A percentile compares a stretch with the other conserved stretches of the same genome.
These are phyloP conservation scores for Falco columbarius DNA, from an alignment of 2,797 vertebrate species.

Conservation along the genomic window DNA sequence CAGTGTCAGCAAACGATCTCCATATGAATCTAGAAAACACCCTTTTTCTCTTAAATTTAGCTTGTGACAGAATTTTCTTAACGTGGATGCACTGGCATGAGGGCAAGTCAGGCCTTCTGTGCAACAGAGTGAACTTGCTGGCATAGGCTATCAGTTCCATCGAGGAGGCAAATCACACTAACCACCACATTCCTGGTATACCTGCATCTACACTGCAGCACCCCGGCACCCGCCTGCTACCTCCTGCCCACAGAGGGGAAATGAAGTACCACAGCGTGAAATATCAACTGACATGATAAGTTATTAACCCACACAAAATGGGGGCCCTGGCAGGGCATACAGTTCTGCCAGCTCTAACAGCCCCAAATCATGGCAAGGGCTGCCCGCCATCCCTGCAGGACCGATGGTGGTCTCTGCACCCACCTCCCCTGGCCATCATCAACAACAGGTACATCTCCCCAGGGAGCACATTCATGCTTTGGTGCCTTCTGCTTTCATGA, in stretches of 20 bases:
- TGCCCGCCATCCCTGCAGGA: rapidly evolving
- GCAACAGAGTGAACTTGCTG: not conserved
- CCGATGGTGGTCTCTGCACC: not conserved
- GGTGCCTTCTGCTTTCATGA: not conserved
- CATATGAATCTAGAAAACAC: not conserved
- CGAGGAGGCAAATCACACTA: not conserved
- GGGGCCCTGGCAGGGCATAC: not conserved
- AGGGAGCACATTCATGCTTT: not conserved
- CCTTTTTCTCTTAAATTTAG: not conserved
- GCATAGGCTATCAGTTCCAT: not conserved
- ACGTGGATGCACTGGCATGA: rapidly evolving
- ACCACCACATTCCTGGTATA: not conserved
- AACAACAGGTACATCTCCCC: not conserved
- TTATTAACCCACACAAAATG: not conserved
- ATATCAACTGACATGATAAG: not conserved
- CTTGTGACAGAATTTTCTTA: not conserved
- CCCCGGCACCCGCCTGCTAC: not conserved
- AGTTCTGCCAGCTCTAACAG: not conserved
- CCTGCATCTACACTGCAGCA: rapidly evolving
- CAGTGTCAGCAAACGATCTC: rapidly evolving
- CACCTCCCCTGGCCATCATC: not conserved
- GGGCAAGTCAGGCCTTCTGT: not conserved
- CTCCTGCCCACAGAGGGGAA: not conserved
- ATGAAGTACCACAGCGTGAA: not conserved
- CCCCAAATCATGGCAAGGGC: rapidly evolving